A percentile compares a stretch with the other conserved stretches of the same genome.
Evolutionary conservation across 2,888 invertebrate species (phyloP).

Genomic region (Drosophila sordidapex): DNA sequence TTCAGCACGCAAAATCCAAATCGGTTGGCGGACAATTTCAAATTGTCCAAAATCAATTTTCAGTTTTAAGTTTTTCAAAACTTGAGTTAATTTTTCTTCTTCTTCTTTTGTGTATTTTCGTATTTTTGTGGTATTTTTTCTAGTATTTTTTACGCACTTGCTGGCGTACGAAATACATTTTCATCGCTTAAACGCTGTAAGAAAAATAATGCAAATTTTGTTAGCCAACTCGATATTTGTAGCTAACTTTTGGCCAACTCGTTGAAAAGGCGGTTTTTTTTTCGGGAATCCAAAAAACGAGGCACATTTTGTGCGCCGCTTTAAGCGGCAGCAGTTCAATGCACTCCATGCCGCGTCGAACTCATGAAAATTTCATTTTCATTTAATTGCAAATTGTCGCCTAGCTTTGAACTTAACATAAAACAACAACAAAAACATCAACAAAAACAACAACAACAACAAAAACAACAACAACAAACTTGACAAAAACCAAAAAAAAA

Average conservation of each 20-base stretch:
- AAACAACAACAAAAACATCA: conserved; percentile 8
- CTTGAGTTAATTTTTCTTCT: background rate
- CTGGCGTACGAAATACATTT: conserved; percentile 80
- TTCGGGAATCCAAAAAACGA: no score
- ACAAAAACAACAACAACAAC: background rate
- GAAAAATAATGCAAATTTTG: conserved; percentile 32
- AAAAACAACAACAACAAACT: conserved; percentile 6
- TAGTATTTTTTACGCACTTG: conserved; percentile 80
- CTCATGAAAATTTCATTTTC: conserved; percentile 78
- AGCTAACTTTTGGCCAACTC: conserved; percentile 42
- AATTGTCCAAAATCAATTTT: conserved; percentile 34
- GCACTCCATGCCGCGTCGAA: conserved; percentile 32
- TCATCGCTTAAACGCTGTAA: conserved; percentile 64
- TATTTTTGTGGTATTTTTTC: conserved; percentile 20
- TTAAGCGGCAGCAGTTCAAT: conserved; percentile 55
- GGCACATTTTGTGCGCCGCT: background rate
- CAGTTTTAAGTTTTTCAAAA: background rate
- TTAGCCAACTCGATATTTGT: conserved; percentile 20
- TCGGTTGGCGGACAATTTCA: conserved; percentile 37
- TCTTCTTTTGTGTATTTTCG: background rate
- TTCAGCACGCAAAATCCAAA: conserved; percentile 1
- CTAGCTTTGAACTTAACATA: conserved; percentile 58
- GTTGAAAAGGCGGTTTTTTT: conserved; percentile 22
- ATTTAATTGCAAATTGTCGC: conserved; percentile 75
- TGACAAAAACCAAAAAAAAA: conserved; percentile 14